Evolutionary conservation across 2,888 invertebrate genomes (phyloP).

Genomic region (Cremastobaeus sp.): DNA sequence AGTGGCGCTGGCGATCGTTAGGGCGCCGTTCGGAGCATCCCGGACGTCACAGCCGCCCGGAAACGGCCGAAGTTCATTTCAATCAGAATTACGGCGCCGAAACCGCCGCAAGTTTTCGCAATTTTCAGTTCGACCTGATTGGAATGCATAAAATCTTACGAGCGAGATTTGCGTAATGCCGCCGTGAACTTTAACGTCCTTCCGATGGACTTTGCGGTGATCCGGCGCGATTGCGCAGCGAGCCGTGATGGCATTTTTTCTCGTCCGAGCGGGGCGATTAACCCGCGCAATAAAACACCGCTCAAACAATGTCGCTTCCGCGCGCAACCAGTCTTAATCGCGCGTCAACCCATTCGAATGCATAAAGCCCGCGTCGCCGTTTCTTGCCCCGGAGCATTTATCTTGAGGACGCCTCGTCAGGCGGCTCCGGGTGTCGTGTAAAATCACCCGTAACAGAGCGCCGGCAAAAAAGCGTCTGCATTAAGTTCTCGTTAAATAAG

Average conservation of each 20-base stretch:
- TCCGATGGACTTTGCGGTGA: slow-evolving; percentile 37
- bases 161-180: slow-evolving; percentile 52
- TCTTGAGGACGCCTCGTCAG: slow-evolving; percentile 18
- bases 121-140: slow-evolving; percentile 51
- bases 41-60: slow-evolving; percentile 36
- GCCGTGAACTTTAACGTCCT: slow-evolving; percentile 43
- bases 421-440: slow-evolving; percentile 20
- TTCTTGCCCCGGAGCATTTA: slow-evolving; percentile 17
- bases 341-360: slow-evolving; percentile 13
- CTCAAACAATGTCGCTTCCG: slow-evolving; percentile 9
- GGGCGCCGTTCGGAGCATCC: slow-evolving; percentile 12
- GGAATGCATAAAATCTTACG: slow-evolving; percentile 56
- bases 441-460: neutral
- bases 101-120: slow-evolving; percentile 50
- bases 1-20: slow-evolving; percentile 1
- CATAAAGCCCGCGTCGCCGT: slow-evolving; percentile 10
- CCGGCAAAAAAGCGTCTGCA: slow-evolving; percentile 15
- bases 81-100: slow-evolving; percentile 52
- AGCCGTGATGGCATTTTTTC: slow-evolving; percentile 27
- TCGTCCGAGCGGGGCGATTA: slow-evolving; percentile 34
- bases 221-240: slow-evolving; percentile 23
- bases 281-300: slow-evolving; percentile 31
- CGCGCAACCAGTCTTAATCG: slow-evolving; percentile 13
- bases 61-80: slow-evolving; percentile 53
- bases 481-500: slow-evolving; percentile 21